phyloP scores from a whole-genome alignment of 2,113 vertebrate species.

The Prochilodus magdalenae region DNA sequence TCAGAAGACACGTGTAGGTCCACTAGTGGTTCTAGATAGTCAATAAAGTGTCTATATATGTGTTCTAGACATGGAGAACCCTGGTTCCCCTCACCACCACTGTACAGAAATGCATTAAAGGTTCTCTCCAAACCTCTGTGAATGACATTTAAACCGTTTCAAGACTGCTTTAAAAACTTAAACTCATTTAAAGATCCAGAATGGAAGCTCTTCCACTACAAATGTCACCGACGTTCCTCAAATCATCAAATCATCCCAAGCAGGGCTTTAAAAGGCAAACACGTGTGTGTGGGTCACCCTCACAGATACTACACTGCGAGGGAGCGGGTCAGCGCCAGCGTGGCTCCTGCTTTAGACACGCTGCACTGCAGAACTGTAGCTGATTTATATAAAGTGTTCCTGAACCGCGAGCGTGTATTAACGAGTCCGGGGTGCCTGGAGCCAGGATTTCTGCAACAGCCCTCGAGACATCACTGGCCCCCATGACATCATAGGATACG shows the following conservation, averaged over 20 bases:
- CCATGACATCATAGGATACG: background rate
- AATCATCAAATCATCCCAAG: background rate
- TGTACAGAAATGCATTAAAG: no score
- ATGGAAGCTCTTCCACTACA: no score
- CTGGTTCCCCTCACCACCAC: no score
- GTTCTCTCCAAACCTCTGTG: no score
- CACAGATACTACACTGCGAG: background rate
- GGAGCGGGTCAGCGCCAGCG: background rate
- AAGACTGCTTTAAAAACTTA: no score
- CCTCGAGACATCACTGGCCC: conserved; percentile 26
- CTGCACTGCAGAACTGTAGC: background rate
- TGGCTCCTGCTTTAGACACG: background rate
- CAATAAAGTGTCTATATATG: no score
- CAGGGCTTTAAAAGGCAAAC: background rate
- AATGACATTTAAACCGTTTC: no score
- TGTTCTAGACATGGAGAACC: no score
- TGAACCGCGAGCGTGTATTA: background rate
- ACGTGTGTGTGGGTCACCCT: background rate
- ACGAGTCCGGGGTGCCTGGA: background rate
- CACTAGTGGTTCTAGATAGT: no score
- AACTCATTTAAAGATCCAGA: no score
- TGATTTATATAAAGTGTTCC: background rate
- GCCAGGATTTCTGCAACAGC: background rate
- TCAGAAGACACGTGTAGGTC: no score
- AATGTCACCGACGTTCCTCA: background rate